Evolutionary conservation across 1,140 invertebrate genomes (phyloP).

Genomic region (Nilaparvata lugens): DNA sequence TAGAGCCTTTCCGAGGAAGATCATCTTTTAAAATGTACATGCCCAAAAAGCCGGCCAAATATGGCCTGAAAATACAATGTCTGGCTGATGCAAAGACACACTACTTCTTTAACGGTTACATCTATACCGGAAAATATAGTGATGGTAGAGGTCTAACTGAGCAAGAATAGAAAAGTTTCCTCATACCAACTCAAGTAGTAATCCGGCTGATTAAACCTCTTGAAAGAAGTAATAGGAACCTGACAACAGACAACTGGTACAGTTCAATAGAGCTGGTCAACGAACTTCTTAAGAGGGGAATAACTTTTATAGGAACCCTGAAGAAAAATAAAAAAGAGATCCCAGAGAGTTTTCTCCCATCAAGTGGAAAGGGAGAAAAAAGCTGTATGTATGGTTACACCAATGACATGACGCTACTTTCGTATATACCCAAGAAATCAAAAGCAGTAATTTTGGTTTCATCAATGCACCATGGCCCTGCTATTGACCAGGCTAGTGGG

Average conservation of each 20-base stretch:
- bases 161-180: neutral
- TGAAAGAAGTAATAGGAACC: constrained; percentile 20
- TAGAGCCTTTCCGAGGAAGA: constrained; percentile 32
- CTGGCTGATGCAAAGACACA: constrained; percentile 2
- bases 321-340: constrained; percentile 38
- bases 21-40: constrained; percentile 29
- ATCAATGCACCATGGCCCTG: constrained; percentile 23
- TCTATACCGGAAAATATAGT: constrained; percentile 6
- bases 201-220: constrained; percentile 19
- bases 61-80: constrained; percentile 9
- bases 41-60: constrained; percentile 6
- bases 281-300: constrained; percentile 24
- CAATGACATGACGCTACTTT: constrained; percentile 25
- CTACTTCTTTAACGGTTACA: constrained; percentile 11
- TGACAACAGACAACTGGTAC: constrained; percentile 35
- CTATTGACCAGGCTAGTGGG: constrained; percentile 18
- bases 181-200: constrained; percentile 10
- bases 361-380: constrained; percentile 4
- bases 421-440: constrained; percentile 26
- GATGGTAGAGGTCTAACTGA: constrained; percentile 2
- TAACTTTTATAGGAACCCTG: constrained; percentile 20
- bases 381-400: constrained; percentile 20
- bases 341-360: constrained; percentile 21
- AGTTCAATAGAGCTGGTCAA: constrained; percentile 28
- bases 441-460: constrained; percentile 27